Percentiles rank a stretch among this genome's conserved stretches.
Evolutionary conservation across 2,797 vertebrate species (phyloP).

Genomic region (Sebastes ruberrimus): DNA sequence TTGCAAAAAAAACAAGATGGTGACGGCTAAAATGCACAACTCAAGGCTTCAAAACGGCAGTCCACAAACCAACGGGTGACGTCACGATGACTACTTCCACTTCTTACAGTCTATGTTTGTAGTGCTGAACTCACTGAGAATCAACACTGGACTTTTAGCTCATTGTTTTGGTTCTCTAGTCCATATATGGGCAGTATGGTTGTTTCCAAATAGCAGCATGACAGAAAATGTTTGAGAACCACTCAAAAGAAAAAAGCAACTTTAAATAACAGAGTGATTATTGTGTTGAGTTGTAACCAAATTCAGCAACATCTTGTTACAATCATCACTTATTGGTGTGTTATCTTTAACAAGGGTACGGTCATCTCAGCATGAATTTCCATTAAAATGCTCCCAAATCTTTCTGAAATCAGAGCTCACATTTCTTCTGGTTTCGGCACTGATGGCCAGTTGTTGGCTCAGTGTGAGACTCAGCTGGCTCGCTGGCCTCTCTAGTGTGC

Average conservation of each 20-base stretch:
- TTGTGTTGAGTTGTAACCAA: background rate
- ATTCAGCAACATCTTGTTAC: background rate
- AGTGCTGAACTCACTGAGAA: background rate
- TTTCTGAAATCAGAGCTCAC: background rate
- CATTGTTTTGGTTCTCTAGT: background rate
- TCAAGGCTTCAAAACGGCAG: too few species aligned
- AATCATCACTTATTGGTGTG: background rate
- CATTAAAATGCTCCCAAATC: background rate
- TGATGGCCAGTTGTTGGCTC: slow-evolving; percentile 16
- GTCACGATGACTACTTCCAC: too few species aligned
- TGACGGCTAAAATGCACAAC: fast-evolving
- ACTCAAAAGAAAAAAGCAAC: too few species aligned
- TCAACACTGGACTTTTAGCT: background rate
- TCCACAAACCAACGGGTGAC: too few species aligned
- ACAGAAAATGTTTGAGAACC: too few species aligned
- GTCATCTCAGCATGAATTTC: background rate
- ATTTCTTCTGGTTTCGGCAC: slow-evolving; percentile 9
- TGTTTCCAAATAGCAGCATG: background rate
- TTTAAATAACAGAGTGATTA: background rate
- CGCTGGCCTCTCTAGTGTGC: background rate
- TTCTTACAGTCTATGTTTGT: background rate
- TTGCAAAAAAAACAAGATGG: too few species aligned
- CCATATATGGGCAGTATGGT: background rate
- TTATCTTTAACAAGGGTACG: background rate
- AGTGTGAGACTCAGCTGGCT: background rate